Evolutionary conservation across 30 jellyfish, hydroid and myxozoan species (phyloP).

Genomic region (Rhopilema esculentum): DNA sequence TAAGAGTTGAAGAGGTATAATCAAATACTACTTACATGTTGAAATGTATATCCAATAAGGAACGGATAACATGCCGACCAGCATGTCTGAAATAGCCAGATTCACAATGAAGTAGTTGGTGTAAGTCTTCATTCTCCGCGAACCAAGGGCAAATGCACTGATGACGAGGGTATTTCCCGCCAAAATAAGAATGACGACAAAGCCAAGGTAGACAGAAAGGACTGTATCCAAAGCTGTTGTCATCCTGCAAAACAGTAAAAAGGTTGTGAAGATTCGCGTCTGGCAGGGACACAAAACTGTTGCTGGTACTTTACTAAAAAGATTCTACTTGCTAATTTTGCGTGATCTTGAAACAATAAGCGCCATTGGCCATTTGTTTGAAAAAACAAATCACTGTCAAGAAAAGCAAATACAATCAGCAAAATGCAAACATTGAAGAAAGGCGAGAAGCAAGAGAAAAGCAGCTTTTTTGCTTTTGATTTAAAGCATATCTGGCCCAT

Average conservation of each 20-base stretch:
- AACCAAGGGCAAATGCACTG: conserved; percentile 77
- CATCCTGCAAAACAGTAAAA: conserved; percentile 46
- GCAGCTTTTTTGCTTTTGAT: too few relatives aligned
- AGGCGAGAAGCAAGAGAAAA: neutral
- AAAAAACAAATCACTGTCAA: neutral
- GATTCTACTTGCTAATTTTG: neutral
- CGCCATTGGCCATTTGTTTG: neutral
- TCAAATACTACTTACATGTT: conserved; percentile 82
- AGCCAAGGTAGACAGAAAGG: conserved; percentile 62
- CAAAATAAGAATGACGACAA: conserved; percentile 59
- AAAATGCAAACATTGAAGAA: neutral
- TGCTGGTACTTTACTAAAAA: neutral
- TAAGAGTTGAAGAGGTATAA: too few relatives aligned
- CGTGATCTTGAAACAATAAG: neutral
- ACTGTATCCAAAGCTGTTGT: conserved; percentile 34
- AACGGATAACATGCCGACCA: conserved; percentile 83
- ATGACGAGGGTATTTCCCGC: conserved; percentile 90
- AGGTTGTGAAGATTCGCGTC: neutral
- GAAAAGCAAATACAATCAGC: neutral
- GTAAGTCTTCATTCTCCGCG: conserved; percentile 82
- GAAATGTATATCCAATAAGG: conserved; percentile 87
- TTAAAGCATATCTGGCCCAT: too few relatives aligned
- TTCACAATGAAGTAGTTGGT: conserved; percentile 90
- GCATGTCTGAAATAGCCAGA: conserved; percentile 81
- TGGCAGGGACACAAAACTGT: neutral